Evolutionary conservation across 2,888 invertebrate species (phyloP).

Genomic region (Drosophila cracens): DNA sequence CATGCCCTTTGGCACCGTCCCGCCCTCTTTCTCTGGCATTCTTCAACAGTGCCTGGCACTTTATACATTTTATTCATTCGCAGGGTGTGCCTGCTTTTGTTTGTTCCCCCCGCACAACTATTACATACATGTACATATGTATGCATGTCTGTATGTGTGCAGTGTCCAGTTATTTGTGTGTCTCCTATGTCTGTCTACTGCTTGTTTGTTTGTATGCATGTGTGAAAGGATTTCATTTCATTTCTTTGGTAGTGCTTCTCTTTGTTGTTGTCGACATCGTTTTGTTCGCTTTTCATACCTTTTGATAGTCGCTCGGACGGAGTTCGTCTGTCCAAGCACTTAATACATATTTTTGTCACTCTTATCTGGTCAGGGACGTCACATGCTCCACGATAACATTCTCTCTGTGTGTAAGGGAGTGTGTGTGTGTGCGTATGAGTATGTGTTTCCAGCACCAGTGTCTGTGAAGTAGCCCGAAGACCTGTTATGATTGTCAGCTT

Average conservation of each 20-base stretch:
- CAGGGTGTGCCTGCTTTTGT: constrained; percentile 42
- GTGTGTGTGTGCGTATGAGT: neutral
- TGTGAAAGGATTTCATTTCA: constrained; percentile 78
- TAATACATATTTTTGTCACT: constrained; percentile 80
- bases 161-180: constrained; percentile 32
- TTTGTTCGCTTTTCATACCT: constrained; percentile 66
- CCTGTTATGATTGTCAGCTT: constrained; percentile 70
- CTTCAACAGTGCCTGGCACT: constrained; percentile 50
- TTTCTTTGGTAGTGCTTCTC: constrained; percentile 58
- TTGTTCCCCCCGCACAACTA: constrained; percentile 43
- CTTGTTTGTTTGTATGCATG: constrained; percentile 26
- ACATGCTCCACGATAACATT: constrained; percentile 67
- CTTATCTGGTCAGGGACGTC: constrained; percentile 73
- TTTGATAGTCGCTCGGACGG: constrained; percentile 41
- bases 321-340: constrained; percentile 58
- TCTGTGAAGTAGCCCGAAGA: constrained; percentile 40
- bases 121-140: constrained; percentile 3
- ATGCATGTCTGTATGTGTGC: neutral
- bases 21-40: neutral
- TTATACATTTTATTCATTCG: constrained; percentile 69
- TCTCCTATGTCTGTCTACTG: constrained; percentile 14
- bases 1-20: constrained; percentile 42
- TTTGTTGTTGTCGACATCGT: constrained; percentile 47
- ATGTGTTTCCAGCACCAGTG: constrained; percentile 7
- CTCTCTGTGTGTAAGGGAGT: constrained; percentile 54